phyloP scores from a whole-genome alignment of 2,113 vertebrate genomes.

The Alectura lathami region DNA sequence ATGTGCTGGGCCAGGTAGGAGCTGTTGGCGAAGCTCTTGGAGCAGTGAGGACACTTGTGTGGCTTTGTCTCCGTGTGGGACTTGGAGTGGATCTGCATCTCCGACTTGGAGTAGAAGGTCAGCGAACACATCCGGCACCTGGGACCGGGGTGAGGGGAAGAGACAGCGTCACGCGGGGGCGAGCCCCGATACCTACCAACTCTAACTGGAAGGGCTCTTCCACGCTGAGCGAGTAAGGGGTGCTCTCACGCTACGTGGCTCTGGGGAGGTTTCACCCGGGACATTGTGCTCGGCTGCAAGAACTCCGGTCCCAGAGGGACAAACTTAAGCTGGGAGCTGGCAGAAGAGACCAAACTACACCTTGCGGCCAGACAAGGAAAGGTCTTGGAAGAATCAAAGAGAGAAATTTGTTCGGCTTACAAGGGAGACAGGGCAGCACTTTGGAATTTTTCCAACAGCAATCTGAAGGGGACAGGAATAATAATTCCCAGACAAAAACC shows the following conservation, averaged over 20 bases:
- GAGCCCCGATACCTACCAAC: neutral
- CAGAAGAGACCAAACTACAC: neutral
- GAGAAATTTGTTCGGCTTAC: neutral
- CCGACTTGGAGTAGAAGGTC: slow-evolving; percentile 99
- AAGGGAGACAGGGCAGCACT: slow-evolving; percentile 1
- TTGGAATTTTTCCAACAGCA: neutral
- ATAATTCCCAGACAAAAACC: slow-evolving; percentile 46
- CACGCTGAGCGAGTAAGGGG: neutral
- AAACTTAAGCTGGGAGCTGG: neutral
- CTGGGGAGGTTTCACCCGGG: neutral
- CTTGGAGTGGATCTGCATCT: slow-evolving; percentile 99
- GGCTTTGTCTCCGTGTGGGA: slow-evolving; percentile 98
- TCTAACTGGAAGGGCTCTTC: neutral
- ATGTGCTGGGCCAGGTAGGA: slow-evolving; percentile 98
- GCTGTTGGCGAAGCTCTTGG: slow-evolving; percentile 98
- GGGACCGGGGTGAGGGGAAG: slow-evolving; percentile 70
- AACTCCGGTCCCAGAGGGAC: neutral
- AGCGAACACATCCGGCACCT: slow-evolving; percentile 99
- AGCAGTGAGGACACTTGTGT: slow-evolving; percentile 98
- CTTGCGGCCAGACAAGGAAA: neutral
- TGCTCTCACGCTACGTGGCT: neutral
- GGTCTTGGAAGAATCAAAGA: neutral
- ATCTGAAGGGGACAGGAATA: neutral
- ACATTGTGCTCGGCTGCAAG: neutral
- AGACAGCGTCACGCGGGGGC: slow-evolving; percentile 8